A percentile compares a stretch with the other conserved stretches of the same genome.
phyloP scores from a whole-genome alignment of 2,113 vertebrate species.

The Macroglossus sobrinus region DNA sequence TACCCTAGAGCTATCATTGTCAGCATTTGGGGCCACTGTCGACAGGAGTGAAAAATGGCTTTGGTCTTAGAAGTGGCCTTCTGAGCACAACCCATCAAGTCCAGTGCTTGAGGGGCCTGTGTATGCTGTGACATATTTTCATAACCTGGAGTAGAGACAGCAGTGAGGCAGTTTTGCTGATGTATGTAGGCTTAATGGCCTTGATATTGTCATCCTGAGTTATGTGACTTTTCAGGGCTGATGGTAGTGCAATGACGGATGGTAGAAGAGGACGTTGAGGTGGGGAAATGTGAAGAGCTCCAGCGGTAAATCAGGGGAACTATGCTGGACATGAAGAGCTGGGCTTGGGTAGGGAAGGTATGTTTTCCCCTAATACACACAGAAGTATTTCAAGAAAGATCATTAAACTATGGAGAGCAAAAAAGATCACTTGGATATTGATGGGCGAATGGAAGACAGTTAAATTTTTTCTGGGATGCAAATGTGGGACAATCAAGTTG shows the following conservation, averaged over 20 bases:
- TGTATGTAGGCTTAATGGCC: conserved; percentile 81
- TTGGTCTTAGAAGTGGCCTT: conserved; percentile 78
- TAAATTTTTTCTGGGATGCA: not conserved
- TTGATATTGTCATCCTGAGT: conserved; percentile 80
- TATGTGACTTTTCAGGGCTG: conserved; percentile 79
- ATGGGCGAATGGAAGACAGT: not conserved
- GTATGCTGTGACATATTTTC: conserved; percentile 81
- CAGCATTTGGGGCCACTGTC: conserved; percentile 33
- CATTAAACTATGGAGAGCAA: conserved; percentile 43
- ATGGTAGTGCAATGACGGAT: conserved; percentile 53
- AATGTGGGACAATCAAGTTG: not conserved
- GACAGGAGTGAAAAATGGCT: conserved; percentile 71
- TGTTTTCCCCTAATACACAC: not conserved
- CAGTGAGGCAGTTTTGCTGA: conserved; percentile 80
- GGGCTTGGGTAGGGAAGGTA: not conserved
- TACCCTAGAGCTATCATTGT: not conserved
- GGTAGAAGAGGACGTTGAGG: conserved; percentile 48
- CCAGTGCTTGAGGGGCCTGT: conserved; percentile 69
- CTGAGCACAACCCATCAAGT: conserved; percentile 76
- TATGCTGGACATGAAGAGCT: not conserved
- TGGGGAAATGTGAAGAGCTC: conserved; percentile 47
- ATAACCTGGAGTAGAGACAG: conserved; percentile 78
- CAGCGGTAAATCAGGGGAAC: conserved; percentile 45
- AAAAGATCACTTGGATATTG: not conserved
- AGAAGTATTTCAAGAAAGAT: conserved; percentile 52